A percentile compares a stretch with the other conserved stretches of the same genome.
phyloP scores from a whole-genome alignment of 2,888 invertebrate genomes.

The Altica lythri region DNA sequence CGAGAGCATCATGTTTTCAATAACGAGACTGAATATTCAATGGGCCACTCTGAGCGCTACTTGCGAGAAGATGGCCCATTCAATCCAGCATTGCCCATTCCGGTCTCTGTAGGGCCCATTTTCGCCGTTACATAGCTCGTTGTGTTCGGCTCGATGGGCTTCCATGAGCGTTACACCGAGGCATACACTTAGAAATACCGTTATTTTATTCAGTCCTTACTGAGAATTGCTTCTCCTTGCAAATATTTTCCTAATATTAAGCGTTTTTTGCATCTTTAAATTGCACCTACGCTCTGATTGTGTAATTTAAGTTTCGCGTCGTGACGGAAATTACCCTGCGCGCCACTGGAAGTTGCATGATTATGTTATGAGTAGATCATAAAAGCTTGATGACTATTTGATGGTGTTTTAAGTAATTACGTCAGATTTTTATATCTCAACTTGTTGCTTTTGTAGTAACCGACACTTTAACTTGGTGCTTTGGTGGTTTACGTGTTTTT shows the following conservation, averaged over 20 bases:
- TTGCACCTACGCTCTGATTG: constrained; percentile 1
- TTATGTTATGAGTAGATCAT: constrained; percentile 55
- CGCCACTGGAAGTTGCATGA: constrained; percentile 44
- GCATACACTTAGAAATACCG: constrained; percentile 39
- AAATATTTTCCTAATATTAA: constrained; percentile 39
- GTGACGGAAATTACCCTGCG: not conserved
- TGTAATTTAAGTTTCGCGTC: constrained; percentile 5
- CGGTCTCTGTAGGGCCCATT: constrained; percentile 55
- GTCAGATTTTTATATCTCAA: constrained; percentile 51
- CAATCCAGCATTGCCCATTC: constrained; percentile 54
- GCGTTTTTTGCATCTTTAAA: constrained; percentile 11
- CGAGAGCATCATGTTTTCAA: constrained; percentile 55
- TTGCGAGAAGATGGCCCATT: constrained; percentile 54
- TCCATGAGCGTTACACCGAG: constrained; percentile 49
- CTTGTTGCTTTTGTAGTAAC: constrained; percentile 46
- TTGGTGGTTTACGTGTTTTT: not conserved
- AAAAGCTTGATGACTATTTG: constrained; percentile 53
- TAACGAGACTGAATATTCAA: constrained; percentile 57
- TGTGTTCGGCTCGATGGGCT: constrained; percentile 51
- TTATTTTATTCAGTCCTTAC: constrained; percentile 48
- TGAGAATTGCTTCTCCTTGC: constrained; percentile 43
- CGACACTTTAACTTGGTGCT: constrained; percentile 7
- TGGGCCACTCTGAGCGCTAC: constrained; percentile 53
- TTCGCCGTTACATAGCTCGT: constrained; percentile 54
- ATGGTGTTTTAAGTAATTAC: constrained; percentile 53